A percentile compares a stretch with the other conserved stretches of the same genome.
These are phyloP conservation scores for Acanthopagrus latus DNA, from an alignment of 2,797 vertebrate species.

Conservation along the genomic window DNA sequence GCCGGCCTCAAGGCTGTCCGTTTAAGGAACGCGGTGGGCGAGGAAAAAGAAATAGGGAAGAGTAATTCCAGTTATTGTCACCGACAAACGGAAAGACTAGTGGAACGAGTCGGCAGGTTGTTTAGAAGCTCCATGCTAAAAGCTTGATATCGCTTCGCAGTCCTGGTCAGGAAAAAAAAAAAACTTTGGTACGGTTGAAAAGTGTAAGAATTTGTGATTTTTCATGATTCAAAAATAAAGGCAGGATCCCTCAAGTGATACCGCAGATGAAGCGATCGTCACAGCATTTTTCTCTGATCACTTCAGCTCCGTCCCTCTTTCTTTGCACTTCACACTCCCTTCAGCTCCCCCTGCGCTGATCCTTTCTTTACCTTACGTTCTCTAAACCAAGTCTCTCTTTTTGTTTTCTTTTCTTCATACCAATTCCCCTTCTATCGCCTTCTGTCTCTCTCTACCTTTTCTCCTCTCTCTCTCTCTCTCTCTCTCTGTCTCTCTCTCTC, in stretches of 20 bases:
- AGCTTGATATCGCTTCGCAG: constrained; percentile 8
- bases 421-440: constrained; percentile 45
- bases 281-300: constrained; percentile 47
- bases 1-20: constrained; percentile 44
- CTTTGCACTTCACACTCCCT: constrained; percentile 23
- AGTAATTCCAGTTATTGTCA: constrained; percentile 10
- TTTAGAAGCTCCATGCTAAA: constrained; percentile 12
- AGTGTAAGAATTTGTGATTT: constrained; percentile 5
- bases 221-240: constrained; percentile 22
- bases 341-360: constrained; percentile 31
- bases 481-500: constrained; percentile 45
- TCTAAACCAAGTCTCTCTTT: constrained; percentile 34
- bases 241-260: constrained; percentile 5
- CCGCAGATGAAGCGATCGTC: constrained; percentile 32
- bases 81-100: not conserved
- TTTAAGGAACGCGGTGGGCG: constrained; percentile 6
- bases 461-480: constrained; percentile 28
- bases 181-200: constrained; percentile 2
- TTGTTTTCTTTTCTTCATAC: constrained; percentile 42
- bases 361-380: constrained; percentile 56
- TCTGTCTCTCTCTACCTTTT: constrained; percentile 40
- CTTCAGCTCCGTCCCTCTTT: constrained; percentile 37
- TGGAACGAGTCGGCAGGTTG: not conserved
- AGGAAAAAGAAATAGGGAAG: not conserved
- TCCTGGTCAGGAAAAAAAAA: not conserved